Percentiles rank a stretch among this genome's conserved stretches.
phyloP scores from a whole-genome alignment of 2,797 vertebrate species.

The Acrossocheilus wenchowensis region DNA sequence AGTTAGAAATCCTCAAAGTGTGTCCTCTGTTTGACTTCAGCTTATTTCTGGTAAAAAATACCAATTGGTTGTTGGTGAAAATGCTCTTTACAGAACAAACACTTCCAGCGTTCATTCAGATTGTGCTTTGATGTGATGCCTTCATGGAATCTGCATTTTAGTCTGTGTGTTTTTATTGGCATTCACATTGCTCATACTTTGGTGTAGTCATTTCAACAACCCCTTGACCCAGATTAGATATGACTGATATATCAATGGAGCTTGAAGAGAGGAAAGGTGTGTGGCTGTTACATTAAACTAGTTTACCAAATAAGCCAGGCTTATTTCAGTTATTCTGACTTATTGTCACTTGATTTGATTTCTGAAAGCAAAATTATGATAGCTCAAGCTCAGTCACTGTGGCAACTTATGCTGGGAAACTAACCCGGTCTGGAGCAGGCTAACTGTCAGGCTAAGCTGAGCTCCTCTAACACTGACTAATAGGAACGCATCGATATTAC shows the following conservation, averaged over 20 bases:
- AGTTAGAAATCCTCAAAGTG: conserved; percentile 23
- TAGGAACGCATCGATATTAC: too few relatives aligned
- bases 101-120: background rate
- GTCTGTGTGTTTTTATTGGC: background rate
- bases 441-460: too few relatives aligned
- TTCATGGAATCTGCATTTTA: conserved; percentile 9
- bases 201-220: background rate
- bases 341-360: too few relatives aligned
- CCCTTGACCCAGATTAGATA: background rate
- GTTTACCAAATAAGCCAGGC: too few relatives aligned
- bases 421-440: too few relatives aligned
- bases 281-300: too few relatives aligned
- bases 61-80: background rate
- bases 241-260: background rate
- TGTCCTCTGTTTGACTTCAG: conserved; percentile 27
- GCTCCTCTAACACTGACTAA: too few relatives aligned
- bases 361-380: too few relatives aligned
- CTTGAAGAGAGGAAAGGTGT: background rate
- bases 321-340: too few relatives aligned
- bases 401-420: too few relatives aligned
- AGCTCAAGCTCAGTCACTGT: too few relatives aligned
- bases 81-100: conserved; percentile 23
- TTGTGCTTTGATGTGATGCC: conserved; percentile 1
- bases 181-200: background rate
- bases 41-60: conserved; percentile 18